Conservation (phyloP, 2,113 vertebrate species). For the Suncus etruscus region DNA sequence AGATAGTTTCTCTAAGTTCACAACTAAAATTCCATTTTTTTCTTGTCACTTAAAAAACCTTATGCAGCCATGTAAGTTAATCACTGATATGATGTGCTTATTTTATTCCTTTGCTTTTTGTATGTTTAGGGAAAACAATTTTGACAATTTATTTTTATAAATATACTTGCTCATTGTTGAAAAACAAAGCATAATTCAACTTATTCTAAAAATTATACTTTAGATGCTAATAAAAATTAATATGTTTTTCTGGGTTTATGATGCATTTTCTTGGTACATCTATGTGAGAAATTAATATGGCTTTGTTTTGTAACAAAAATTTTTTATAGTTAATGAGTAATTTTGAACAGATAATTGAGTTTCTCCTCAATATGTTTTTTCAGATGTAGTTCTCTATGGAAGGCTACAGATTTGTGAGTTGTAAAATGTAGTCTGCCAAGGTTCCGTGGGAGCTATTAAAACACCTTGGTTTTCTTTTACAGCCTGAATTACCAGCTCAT, state of each 20-base stretch:
- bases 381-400: not conserved
- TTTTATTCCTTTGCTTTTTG: not conserved
- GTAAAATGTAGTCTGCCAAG: not conserved
- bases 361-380: not conserved
- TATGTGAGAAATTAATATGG: not conserved
- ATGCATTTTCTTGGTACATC: not conserved
- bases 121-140: not conserved
- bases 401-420: not conserved
- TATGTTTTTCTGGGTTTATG: slow-evolving; percentile 2
- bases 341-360: not conserved
- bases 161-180: not conserved
- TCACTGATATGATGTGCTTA: not conserved
- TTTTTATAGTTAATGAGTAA: slow-evolving; percentile 34
- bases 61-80: not conserved
- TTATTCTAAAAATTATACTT: not conserved
- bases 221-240: not conserved
- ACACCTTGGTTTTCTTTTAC: slow-evolving; percentile 15
- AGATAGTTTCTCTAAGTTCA: not conserved
- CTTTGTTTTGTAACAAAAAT: slow-evolving; percentile 6
- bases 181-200: not conserved
- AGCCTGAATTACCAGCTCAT: slow-evolving; percentile 37
- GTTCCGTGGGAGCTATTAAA: not conserved
- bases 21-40: not conserved
- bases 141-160: not conserved
- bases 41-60: not conserved